Evolutionary conservation across 1,140 invertebrate genomes (phyloP), one percentile per base, ranked within the genome.

Genomic region (Pararge aegeria): DNA sequence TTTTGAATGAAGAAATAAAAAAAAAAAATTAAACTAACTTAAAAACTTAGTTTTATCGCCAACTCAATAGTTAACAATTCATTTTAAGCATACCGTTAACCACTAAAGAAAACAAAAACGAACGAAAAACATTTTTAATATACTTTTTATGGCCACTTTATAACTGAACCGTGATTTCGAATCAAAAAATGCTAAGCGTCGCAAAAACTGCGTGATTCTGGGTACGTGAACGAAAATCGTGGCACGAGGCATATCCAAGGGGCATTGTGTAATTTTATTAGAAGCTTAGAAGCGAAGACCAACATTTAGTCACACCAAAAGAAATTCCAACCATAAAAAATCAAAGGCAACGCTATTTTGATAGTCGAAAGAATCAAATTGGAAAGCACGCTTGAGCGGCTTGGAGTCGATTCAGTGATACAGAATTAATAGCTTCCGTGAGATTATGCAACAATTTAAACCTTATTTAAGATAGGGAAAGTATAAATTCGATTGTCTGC

Each of bases 241-340:
- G 80, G 83, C 83, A 86, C 83, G 80, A 83, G 83, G 77, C 80
- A 83, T 73, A 77, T 74, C 77, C 76, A 75, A 75, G 77, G 72
- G 66, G 59, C 65, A 75, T 75, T 83, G 70, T 79, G 56, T 79
- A 68, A 65, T 83, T 78, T 80, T 83, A 77, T 80, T 80, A 72
- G 58, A 59, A 24, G 24, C 24, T 24, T 24, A 24, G 24, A 24
- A 60, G 60, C 55, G 62, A 56, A 68, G 64, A 68, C 68, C 68
- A 75, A 69, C 68, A 76, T 77, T 83, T 80, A 69, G 70, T 77
- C 75, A 79, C 68, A 73, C 70, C 67, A 72, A 67, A 78, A 78
- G 72, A 71, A 78, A 82, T 71, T 68, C 55, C 51, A 7, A 37
- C 16, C 18, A 48, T 27, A 40, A 55, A 64, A 61, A 61, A 54